Base-by-base conservation (phyloP, 2,797 vertebrate species). In the Aulostomus chinensis region DNA sequence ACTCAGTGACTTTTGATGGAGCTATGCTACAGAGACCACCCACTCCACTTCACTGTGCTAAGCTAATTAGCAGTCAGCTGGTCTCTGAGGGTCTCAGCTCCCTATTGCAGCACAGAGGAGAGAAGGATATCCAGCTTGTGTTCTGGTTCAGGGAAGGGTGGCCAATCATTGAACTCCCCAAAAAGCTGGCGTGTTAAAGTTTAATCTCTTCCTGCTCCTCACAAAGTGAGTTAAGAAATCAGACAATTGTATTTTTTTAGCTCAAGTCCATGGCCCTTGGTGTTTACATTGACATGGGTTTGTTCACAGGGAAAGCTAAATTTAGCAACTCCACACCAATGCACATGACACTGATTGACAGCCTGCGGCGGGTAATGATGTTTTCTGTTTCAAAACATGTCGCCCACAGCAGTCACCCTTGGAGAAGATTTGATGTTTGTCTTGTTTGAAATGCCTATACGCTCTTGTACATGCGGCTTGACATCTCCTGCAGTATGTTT, bases 341-440 rank as follows among this genome's bases (percentile, higher is more conserved):
- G 50, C 65, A 48, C 69, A 68, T 71, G 70, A 57, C 78, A 45
- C 21, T 79, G 79, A 88, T 69, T 83, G 81, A 84, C 86, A 86
- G 75, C 58, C 40, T 7, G 20, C 71, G 52, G 66, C 60, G 66
- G 72, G 64, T 81, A 74, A 81, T 74, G 74, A 84, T 81, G 77
- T 70, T 58, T 80, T 77, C 51, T 25, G 43, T 76, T 76, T 76
- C 71, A 57, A 58, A 54, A 37, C 7, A 20, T 49, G 73, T 69
- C 68, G 36, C 78, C 81, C 68, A 40, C 77, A 80, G 80, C 76
- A 63, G 68, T 83, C 48, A 55, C 63, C 72, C 65, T 74, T 28
- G 2, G 64, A 79, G 59, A 67, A 64, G 48, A 68, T 78, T 48
- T 71, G 61, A 80, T 74, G 65, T 78, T 83, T 79, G 73, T 66